Conservation (phyloP, 2,797 vertebrate species). For the Telmatherina bonti region DNA sequence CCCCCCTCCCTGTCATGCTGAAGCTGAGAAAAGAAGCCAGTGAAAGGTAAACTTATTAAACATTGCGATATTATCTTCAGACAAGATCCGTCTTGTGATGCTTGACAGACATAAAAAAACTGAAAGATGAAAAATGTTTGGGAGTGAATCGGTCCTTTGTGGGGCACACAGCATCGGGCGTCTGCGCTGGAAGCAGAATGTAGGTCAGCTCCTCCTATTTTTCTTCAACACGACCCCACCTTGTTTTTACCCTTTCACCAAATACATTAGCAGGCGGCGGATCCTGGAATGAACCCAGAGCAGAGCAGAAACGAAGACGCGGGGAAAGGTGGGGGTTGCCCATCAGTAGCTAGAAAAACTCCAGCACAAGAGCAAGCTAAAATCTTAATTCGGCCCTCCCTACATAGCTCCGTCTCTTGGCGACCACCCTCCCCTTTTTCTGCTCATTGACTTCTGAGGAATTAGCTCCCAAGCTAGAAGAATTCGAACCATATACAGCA, state of each 20-base stretch:
- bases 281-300: conserved; percentile 75
- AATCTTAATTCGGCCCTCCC: conserved; percentile 44
- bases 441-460: conserved; percentile 55
- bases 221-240: conserved; percentile 44
- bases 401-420: conserved; percentile 38
- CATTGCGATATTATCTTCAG: background rate
- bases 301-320: conserved; percentile 48
- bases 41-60: background rate
- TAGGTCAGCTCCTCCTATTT: conserved; percentile 80
- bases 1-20: background rate
- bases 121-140: conserved; percentile 39
- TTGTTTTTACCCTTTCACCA: conserved; percentile 27
- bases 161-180: conserved; percentile 1
- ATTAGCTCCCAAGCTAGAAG: conserved; percentile 63
- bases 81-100: conserved; percentile 3
- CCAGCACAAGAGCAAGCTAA: conserved; percentile 30
- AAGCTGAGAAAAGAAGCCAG: background rate
- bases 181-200: conserved; percentile 65
- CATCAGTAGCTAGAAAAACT: conserved; percentile 16
- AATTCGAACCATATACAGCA: conserved; percentile 75
- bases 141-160: conserved; percentile 49
- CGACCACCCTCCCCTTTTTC: conserved; percentile 4
- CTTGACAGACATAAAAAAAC: conserved; percentile 4
- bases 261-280: conserved; percentile 53
- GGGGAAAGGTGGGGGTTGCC: conserved; percentile 10